Evolutionary conservation across 2,113 vertebrate species (phyloP), one percentile per base, ranked within the genome.

Genomic region (Gorilla gorilla): DNA sequence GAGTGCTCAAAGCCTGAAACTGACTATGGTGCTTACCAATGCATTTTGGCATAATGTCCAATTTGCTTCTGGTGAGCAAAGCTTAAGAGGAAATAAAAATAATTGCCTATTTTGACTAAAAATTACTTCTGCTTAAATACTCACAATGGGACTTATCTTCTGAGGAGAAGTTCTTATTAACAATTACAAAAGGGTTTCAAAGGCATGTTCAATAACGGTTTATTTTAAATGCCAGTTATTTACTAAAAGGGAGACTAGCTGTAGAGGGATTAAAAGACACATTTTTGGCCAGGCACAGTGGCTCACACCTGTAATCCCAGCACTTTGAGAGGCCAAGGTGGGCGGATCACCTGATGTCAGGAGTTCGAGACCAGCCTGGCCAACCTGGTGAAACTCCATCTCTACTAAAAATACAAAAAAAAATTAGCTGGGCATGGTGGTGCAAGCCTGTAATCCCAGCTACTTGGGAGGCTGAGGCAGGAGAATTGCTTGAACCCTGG

Each of bases 191-290:
- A 96, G 16, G 10, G n/a, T 45, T 97, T 68, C 22, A 59, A 97
- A 98, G 73, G 96, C 96, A 81, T 85, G 76, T 85, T 98, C 86
- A 98, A 93, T 97, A 97, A 95, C 82, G 38, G 38, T 95, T 98
- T 98, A 66, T 97, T 97, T 98, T 95, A 97, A 97, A 72, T 92
- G 95, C 64, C 38, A 12, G 1, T 96, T 87, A 97, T 98, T 98
- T 97, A 78, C 57, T 95, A 92, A 98, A 90, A 84, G 90, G 82
- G 79, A 87, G 25, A 57, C 17, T 91, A 97, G 66, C 45, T 96
- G 7, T 93, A 96, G 82, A 64, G 76, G 85, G 96, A 93, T 96
- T 43, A 90, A 97, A 90, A 32, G 83, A 83, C 97, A 90, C 92
- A 48, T 87, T 97, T 98, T 97, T 92, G 2, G 5, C 27, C 27